Percentiles rank a stretch among this genome's conserved stretches.
Evolutionary conservation across 2,797 vertebrate genomes (phyloP).

Genomic region (Spheniscus humboldti): DNA sequence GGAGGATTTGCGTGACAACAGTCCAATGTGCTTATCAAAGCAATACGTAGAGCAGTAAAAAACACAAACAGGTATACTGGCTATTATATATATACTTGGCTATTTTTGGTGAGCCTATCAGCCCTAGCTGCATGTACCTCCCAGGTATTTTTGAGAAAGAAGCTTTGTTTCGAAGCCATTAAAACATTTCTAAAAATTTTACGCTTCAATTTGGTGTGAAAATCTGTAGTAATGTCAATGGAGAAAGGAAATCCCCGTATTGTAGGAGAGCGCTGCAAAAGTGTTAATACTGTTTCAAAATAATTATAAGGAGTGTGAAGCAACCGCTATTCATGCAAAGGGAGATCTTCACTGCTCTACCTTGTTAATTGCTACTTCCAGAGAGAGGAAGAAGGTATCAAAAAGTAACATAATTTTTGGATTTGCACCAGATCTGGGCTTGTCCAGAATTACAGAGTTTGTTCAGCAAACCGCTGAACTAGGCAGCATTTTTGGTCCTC

Average conservation of each 20-base stretch:
- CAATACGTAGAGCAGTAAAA: neutral
- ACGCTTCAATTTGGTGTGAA: neutral
- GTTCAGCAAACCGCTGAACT: neutral
- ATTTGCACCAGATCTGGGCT: neutral
- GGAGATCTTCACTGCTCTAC: neutral
- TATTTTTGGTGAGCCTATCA: neutral
- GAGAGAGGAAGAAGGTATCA: neutral
- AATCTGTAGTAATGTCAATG: neutral
- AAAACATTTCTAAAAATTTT: neutral
- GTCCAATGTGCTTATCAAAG: neutral
- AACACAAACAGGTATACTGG: neutral
- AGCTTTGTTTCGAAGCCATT: neutral
- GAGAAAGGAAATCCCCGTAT: neutral
- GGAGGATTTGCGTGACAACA: neutral
- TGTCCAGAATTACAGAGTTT: neutral
- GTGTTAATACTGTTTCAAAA: neutral
- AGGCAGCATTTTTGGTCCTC: neutral
- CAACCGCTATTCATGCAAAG: neutral
- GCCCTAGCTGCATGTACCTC: neutral
- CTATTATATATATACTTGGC: neutral
- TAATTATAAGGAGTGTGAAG: neutral
- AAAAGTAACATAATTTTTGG: neutral
- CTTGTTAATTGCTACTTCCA: neutral
- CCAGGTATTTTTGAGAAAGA: neutral
- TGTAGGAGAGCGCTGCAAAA: neutral